Evolutionary conservation across 2,888 invertebrate genomes (phyloP), one percentile per base, ranked within the genome.

Genomic region (Volucella zonaria): DNA sequence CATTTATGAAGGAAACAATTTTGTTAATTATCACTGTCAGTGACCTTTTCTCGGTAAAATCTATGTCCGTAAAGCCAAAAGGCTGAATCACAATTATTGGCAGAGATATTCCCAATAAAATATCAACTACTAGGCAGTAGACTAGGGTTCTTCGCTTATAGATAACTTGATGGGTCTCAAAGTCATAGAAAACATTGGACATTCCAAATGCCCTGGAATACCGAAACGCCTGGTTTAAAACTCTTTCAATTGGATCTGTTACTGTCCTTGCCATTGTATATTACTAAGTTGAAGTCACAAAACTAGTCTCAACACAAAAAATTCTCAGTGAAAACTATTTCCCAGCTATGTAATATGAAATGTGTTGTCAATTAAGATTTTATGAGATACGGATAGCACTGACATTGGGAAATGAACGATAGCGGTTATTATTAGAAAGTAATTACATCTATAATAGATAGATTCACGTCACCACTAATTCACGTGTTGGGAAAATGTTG

Each of bases 111-210:
- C n/a, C 49, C 49, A 70, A 6, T 8, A n/a, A n/a, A 12, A 61
- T 0, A 12, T 76, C 52, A 3, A 68, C 2, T 18, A 76, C 1
- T 9, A 45, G 9, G 10, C 59, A 68, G 8, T 68, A 76, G 3
- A 18, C 8, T 10, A 52, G 8, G 9, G n/a, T 2, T 8, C 40
- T 18, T 3, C 38, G 61, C 6, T 18, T 38, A 3, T 61, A 14
- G 8, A 61, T 42, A 10, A 76, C 40, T 45, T 45, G 45, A 11
- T 40, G 54, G n/a, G 38, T 45, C 14, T 61, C 10, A 15, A 52
- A 59, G 23, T 67, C 38, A 40, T 68, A 76, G 8, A 14, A 45
- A 10, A 61, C 45, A 10, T 59, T 68, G 8, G n/a, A 52, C 18
- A 68, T n/a, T 12, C 68, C 76, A 45, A 45, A 11, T 1, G 40